These are phyloP conservation scores for Champsocephalus esox DNA, from an alignment of 2,797 vertebrate genomes.

Conservation along the genomic window DNA sequence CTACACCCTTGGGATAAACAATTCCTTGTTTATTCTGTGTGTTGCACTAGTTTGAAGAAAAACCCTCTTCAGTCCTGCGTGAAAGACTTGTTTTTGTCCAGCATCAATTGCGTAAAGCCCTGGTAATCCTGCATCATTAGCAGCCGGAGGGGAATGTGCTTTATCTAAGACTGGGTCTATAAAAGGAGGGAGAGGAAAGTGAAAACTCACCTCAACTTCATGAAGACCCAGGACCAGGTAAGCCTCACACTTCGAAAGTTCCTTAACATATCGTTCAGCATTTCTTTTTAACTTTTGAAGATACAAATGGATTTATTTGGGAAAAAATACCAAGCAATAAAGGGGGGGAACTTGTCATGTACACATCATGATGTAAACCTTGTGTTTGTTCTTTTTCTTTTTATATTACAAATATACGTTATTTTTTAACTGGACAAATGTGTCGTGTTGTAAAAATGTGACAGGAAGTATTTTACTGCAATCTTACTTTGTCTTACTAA, in stretches of 20 bases:
- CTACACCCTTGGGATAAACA: constrained; percentile 48
- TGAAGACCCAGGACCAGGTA: constrained; percentile 53
- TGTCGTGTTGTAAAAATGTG: too few relatives aligned
- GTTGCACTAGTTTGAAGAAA: constrained; percentile 26
- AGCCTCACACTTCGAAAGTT: neutral
- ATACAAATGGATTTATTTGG: neutral
- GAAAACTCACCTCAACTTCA: constrained; percentile 34
- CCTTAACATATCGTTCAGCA: neutral
- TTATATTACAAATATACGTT: neutral
- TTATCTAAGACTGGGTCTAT: constrained; percentile 36
- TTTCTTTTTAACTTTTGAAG: neutral
- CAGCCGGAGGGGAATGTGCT: neutral
- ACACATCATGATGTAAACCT: neutral
- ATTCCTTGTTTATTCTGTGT: constrained; percentile 59
- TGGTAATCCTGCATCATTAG: constrained; percentile 16
- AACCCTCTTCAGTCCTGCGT: neutral
- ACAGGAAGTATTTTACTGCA: neutral
- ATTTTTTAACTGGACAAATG: too few relatives aligned
- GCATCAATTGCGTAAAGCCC: constrained; percentile 2
- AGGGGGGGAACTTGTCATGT: neutral
- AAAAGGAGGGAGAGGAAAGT: constrained; percentile 40
- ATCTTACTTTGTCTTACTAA: neutral
- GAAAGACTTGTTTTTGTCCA: constrained; percentile 39
- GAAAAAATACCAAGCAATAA: neutral
- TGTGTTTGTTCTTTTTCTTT: neutral